Evolutionary conservation across 2,888 invertebrate genomes (phyloP).

Genomic region (Mesorhabditis spiculigera): DNA sequence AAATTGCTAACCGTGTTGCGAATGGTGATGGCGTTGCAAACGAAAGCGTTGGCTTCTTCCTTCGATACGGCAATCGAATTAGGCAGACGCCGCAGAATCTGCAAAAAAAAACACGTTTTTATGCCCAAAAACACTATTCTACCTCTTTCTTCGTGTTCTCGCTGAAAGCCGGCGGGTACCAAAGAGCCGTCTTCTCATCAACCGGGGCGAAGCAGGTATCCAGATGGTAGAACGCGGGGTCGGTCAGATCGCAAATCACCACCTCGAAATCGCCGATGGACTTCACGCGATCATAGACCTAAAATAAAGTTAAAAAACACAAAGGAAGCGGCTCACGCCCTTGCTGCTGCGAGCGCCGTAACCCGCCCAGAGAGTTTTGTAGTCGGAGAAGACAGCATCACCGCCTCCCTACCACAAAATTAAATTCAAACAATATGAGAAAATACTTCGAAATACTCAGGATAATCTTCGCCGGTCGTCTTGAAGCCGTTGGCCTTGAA

Average conservation of each 20-base stretch:
- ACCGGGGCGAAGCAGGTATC: conserved; percentile 58
- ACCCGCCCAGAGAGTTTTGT: conserved; percentile 55
- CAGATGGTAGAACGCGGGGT: conserved; percentile 55
- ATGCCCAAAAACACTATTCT: not conserved
- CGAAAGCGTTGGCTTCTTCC: conserved; percentile 51
- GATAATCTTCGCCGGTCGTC: conserved; percentile 47
- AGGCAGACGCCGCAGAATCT: conserved; percentile 51
- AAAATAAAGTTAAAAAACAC: conserved; percentile 6
- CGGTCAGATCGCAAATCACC: conserved; percentile 47
- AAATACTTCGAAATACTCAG: conserved; percentile 21
- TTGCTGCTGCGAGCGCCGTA: conserved; percentile 50
- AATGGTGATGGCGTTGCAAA: conserved; percentile 56
- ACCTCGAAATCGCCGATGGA: conserved; percentile 48
- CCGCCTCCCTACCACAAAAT: conserved; percentile 51
- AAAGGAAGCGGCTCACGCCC: conserved; percentile 22
- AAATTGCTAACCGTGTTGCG: conserved; percentile 17
- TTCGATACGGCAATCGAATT: conserved; percentile 53
- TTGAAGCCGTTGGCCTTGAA: conserved; percentile 48
- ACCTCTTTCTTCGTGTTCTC: conserved; percentile 46
- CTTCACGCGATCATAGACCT: conserved; percentile 48
- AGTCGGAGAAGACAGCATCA: conserved; percentile 55
- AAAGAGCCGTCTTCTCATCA: conserved; percentile 46
- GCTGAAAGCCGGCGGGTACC: conserved; percentile 53
- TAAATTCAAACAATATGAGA: not conserved
- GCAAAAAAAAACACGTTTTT: conserved; percentile 7